phyloP scores from a whole-genome alignment of 2,113 vertebrate genomes.

The Paraplagusia blochii region DNA sequence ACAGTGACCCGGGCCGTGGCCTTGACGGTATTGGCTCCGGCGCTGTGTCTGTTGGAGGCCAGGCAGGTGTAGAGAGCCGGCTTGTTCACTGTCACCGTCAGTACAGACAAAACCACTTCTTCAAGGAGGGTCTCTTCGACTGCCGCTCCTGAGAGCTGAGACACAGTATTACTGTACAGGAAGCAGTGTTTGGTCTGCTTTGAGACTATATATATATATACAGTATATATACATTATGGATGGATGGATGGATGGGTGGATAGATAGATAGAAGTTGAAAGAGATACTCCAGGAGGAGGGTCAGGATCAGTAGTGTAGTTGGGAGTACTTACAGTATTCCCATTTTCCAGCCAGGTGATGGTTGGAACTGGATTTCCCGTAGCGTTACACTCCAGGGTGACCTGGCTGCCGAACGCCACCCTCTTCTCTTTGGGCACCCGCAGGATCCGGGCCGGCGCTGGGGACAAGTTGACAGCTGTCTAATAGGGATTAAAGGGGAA shows the following conservation, averaged over 20 bases:
- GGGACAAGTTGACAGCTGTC: conserved; percentile 27
- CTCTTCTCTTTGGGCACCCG: conserved; percentile 89
- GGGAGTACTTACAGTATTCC: conserved; percentile 86
- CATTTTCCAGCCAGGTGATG: conserved; percentile 94
- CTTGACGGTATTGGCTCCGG: conserved; percentile 89
- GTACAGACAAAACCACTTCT: conserved; percentile 84
- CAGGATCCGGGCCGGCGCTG: conserved; percentile 93
- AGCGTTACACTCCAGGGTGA: conserved; percentile 84
- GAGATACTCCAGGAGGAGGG: too few species aligned
- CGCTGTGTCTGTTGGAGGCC: conserved; percentile 89
- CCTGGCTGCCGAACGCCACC: conserved; percentile 87
- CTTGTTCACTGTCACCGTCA: conserved; percentile 83
- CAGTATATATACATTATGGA: not conserved
- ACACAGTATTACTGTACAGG: not conserved
- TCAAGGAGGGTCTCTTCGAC: conserved; percentile 85
- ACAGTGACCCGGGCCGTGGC: conserved; percentile 86
- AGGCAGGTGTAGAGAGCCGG: conserved; percentile 92
- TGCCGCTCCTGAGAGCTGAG: conserved; percentile 84
- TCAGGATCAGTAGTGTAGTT: too few species aligned
- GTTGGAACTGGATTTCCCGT: conserved; percentile 90
- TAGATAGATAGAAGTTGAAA: too few species aligned
- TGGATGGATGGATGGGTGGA: too few species aligned
- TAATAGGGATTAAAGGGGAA: not conserved
- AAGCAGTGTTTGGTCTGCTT: too few species aligned
- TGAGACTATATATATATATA: not conserved